Conservation (phyloP, 1,140 invertebrate species). For the Drosophila neocordata region DNA sequence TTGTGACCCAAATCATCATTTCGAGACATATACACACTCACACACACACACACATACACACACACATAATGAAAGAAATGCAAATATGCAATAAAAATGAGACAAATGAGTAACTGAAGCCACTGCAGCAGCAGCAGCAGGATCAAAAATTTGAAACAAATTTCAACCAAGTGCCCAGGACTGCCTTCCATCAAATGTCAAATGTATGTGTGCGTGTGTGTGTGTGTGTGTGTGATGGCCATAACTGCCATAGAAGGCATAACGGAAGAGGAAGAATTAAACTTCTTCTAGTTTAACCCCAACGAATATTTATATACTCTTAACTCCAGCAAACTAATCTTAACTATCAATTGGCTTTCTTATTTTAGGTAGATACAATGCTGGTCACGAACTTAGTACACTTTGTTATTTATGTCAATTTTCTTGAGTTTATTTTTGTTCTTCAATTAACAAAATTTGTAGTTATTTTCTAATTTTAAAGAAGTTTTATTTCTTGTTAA, state of each 20-base stretch:
- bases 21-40: neutral
- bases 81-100: constrained; percentile 26
- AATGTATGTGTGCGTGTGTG: neutral
- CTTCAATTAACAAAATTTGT: too few species aligned
- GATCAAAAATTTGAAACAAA: constrained; percentile 43
- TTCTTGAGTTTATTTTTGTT: too few species aligned
- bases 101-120: constrained; percentile 4
- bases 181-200: constrained; percentile 31
- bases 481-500: too few species aligned
- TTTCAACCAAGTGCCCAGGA: neutral
- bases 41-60: neutral
- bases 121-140: neutral
- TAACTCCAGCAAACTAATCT: too few species aligned
- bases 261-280: neutral
- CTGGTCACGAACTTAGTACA: too few species aligned
- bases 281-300: neutral
- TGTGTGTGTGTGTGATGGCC: constrained; percentile 37
- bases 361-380: too few species aligned
- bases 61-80: constrained; percentile 2
- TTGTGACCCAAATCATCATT: constrained; percentile 43
- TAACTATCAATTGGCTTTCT: too few species aligned
- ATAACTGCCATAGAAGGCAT: constrained; percentile 26
- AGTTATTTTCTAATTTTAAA: too few species aligned
- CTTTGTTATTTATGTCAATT: too few species aligned
- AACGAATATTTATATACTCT: neutral